These are phyloP conservation scores for Peromyscus nudipes DNA, from an alignment of 2,797 vertebrate genomes.

Conservation along the genomic window DNA sequence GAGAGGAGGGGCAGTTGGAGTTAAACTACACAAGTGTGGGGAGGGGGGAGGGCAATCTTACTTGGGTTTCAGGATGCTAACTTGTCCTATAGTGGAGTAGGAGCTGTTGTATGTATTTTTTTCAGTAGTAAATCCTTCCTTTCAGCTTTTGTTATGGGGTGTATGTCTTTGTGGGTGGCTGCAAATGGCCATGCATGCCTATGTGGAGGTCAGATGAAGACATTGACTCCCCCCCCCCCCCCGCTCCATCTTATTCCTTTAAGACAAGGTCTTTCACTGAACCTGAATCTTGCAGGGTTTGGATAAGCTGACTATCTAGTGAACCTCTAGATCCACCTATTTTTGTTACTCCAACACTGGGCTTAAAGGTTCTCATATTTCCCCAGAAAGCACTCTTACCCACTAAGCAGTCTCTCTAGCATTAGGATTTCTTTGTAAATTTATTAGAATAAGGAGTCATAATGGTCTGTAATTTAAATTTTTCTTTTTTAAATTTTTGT, in stretches of 20 bases:
- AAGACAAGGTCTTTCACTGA: neutral
- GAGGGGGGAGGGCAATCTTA: too few species aligned
- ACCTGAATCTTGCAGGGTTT: neutral
- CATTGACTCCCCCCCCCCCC: too few species aligned
- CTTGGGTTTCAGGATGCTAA: too few species aligned
- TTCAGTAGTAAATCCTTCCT: neutral
- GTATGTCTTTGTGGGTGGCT: neutral
- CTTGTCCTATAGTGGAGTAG: too few species aligned
- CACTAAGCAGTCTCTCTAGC: neutral
- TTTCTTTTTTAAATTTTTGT: neutral
- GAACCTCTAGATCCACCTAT: neutral
- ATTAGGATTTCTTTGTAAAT: slow-evolving; percentile 25
- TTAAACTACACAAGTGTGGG: too few species aligned
- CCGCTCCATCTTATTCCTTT: neutral
- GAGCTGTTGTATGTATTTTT: neutral
- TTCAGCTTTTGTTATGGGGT: neutral
- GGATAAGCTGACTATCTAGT: too few species aligned
- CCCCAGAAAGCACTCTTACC: neutral
- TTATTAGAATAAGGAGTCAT: neutral
- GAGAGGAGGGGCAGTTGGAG: too few species aligned
- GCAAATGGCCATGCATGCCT: too few species aligned
- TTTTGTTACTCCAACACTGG: too few species aligned
- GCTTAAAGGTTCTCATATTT: neutral
- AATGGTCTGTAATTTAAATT: neutral
- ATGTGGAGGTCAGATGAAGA: neutral